Base-by-base conservation (phyloP, 2,797 vertebrate species). In the Chaunax sp. region DNA sequence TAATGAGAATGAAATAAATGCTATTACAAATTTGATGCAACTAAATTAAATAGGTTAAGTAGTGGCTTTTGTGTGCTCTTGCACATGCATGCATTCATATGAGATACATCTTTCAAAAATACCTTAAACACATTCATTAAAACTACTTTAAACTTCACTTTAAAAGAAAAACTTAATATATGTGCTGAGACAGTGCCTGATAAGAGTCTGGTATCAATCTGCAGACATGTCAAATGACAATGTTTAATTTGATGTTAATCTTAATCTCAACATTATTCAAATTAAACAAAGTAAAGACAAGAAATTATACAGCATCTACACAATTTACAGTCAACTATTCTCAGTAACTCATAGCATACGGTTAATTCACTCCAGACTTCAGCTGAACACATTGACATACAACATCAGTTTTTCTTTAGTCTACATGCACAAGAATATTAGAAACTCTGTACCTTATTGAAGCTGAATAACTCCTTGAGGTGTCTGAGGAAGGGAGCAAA, bases 161-260 rank as follows among this genome's bases (percentile, higher is more conserved):
- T 9, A 30, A 2, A 30, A 30, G 28, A 30, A n/a, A n/a, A n/a
- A n/a, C n/a, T n/a, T n/a, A n/a, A n/a, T n/a, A n/a, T n/a, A n/a
- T n/a, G n/a, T n/a, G n/a, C n/a, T n/a, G n/a, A n/a, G n/a, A n/a
- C n/a, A n/a, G n/a, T n/a, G n/a, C n/a, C n/a, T 30, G 28, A 30
- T 5, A 30, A 72, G 72, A 84, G 75, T 78, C 76, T 81, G 81
- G 75, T 87, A 87, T 82, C 80, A 88, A 89, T 89, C 81, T 64
- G 59, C 55, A 79, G 73, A 83, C 84, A 90, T 87, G n/a, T n/a
- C n/a, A n/a, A n/a, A n/a, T n/a, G n/a, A n/a, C n/a, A n/a, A 56
- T 53, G 23, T 53, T 77, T 30, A 66, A 33, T 15, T 40, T 51
- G 69, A 10, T 68, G 55, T 37, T 65, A 64, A 68, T 72, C 38